Evolutionary conservation across 2,797 vertebrate genomes (phyloP).

Genomic region (Sebastes vulpes): DNA sequence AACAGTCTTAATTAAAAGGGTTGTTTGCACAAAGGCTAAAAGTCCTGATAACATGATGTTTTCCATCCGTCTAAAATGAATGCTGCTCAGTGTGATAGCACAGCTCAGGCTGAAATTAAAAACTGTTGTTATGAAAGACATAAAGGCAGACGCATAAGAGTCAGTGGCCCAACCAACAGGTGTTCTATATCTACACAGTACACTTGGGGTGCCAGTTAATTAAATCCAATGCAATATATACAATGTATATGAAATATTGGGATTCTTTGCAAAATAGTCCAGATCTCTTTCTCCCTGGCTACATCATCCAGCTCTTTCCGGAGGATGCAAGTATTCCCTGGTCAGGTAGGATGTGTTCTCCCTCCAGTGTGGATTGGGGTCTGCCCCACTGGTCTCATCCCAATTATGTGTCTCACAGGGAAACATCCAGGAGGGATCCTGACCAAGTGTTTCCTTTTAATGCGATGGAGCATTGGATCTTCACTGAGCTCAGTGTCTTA

Average conservation of each 20-base stretch:
- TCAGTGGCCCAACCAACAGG: neutral
- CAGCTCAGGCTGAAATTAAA: slow-evolving; percentile 52
- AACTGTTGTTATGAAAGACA: slow-evolving; percentile 45
- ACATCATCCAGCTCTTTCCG: neutral
- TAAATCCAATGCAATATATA: neutral
- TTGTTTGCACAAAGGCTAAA: slow-evolving; percentile 72
- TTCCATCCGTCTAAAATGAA: slow-evolving; percentile 60
- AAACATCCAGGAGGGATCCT: neutral
- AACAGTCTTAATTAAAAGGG: slow-evolving; percentile 76
- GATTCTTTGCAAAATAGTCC: neutral
- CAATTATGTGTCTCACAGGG: neutral
- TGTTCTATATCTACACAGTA: neutral
- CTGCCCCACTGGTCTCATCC: neutral
- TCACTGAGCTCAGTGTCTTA: neutral
- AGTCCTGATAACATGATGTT: slow-evolving; percentile 68
- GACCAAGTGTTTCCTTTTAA: neutral
- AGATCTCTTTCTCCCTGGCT: neutral
- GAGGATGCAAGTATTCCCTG: neutral
- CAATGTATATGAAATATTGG: neutral
- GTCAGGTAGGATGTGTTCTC: neutral
- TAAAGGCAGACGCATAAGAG: slow-evolving; percentile 25
- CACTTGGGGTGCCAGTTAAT: slow-evolving; percentile 5
- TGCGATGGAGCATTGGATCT: neutral
- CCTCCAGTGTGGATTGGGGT: neutral
- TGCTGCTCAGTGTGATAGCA: slow-evolving; percentile 53